These are phyloP conservation scores for Plestiodon gilberti DNA, from an alignment of 2,113 vertebrate genomes.

Conservation along the genomic window DNA sequence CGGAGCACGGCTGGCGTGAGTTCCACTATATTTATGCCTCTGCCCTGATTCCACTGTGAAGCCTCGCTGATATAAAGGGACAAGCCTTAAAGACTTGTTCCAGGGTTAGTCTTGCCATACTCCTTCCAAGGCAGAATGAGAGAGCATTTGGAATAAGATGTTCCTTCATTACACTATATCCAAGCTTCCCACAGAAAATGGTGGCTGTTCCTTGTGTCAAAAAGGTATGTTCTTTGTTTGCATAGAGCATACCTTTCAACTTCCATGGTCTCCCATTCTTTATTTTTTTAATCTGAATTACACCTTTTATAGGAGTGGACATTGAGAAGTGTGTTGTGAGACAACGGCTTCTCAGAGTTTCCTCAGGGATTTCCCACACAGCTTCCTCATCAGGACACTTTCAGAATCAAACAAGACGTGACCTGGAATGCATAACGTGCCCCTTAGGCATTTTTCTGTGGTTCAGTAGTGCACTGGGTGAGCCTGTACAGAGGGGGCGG, in stretches of 20 bases:
- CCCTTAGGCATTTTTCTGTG: too few species aligned
- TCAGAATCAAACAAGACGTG: too few species aligned
- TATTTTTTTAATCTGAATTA: neutral
- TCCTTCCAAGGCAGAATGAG: neutral
- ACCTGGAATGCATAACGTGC: too few species aligned
- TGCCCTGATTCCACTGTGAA: slow-evolving; percentile 71
- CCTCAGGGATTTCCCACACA: neutral
- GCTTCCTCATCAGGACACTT: neutral
- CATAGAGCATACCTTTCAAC: neutral
- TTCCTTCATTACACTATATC: neutral
- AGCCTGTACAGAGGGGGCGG: too few species aligned
- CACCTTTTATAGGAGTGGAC: neutral
- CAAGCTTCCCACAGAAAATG: neutral
- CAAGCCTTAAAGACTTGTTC: neutral
- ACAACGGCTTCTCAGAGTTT: neutral
- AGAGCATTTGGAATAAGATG: neutral
- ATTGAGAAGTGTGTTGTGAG: neutral
- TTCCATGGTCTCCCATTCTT: neutral
- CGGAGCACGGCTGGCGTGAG: slow-evolving; percentile 95
- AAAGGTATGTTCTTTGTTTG: neutral
- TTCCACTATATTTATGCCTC: slow-evolving; percentile 47
- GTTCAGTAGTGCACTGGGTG: too few species aligned
- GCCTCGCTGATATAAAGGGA: neutral
- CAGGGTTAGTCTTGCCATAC: neutral
- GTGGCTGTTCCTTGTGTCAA: neutral